phyloP scores from a whole-genome alignment of 2,888 invertebrate genomes.

The Stictocephala bisonia region DNA sequence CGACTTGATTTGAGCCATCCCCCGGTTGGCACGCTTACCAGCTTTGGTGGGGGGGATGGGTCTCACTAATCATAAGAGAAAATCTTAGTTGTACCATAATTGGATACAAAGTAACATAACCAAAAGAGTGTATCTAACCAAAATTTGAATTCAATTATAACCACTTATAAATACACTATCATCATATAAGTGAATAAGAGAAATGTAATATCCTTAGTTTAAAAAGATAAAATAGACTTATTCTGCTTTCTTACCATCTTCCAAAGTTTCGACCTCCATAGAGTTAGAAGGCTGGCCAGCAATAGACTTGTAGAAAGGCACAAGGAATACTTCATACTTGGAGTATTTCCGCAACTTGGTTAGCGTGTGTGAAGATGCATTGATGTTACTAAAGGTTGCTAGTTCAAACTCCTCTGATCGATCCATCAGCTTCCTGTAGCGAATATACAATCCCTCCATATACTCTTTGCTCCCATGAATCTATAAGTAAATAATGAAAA shows the following conservation, averaged over 20 bases:
- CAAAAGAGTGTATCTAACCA: too few relatives aligned
- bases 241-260: slow-evolving; percentile 59
- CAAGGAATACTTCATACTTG: slow-evolving; percentile 92
- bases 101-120: too few relatives aligned
- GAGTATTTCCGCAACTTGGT: slow-evolving; percentile 85
- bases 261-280: slow-evolving; percentile 72
- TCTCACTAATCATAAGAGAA: too few relatives aligned
- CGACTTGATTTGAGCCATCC: too few relatives aligned
- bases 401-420: slow-evolving; percentile 74
- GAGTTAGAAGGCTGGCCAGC: slow-evolving; percentile 95
- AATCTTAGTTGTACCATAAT: too few relatives aligned
- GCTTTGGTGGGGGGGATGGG: too few relatives aligned
- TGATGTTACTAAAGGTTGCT: slow-evolving; percentile 76
- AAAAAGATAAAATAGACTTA: too few relatives aligned
- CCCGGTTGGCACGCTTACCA: too few relatives aligned
- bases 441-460: slow-evolving; percentile 78
- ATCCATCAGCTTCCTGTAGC: slow-evolving; percentile 73
- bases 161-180: too few relatives aligned
- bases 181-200: too few relatives aligned
- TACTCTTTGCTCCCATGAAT: slow-evolving; percentile 68
- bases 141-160: too few relatives aligned
- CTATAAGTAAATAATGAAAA: slow-evolving; percentile 59
- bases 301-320: slow-evolving; percentile 87
- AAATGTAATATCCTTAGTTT: too few relatives aligned
- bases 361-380: slow-evolving; percentile 76